Evolutionary conservation across 2,797 vertebrate genomes (phyloP), one percentile per base, ranked within the genome.

Genomic region (Cyclura pinguis): DNA sequence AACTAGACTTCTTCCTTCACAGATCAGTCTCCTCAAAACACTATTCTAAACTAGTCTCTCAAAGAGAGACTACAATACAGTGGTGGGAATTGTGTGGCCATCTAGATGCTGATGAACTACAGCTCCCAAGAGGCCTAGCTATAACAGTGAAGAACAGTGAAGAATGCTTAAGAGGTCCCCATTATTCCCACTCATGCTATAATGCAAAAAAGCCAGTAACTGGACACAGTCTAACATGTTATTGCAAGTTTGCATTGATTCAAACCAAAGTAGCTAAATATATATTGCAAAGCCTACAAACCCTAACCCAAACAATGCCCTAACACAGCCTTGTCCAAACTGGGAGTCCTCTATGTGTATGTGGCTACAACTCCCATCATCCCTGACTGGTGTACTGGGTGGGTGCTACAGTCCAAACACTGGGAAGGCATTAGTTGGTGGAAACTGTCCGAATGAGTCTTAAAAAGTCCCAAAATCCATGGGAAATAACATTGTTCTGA

Each of bases 211-310:
- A 83, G 38, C 13, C 20, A 16, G 16, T 29, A 6, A 35, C 32
- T 52, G 59, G 38, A 52, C 12, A 89, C 86, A 47, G 8, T 32
- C 0, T 57, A 27, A 92, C 73, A 62, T 62, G 92, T 88, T 93
- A 88, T 86, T 93, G 94, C 86, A 90, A 95, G 32, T 92, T 62
- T 83, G 76, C 93, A 92, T 89, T 72, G 77, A 82, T 9, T 89
- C 82, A 85, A 24, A 55, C 6, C 0, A 89, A 92, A 90, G 9
- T 86, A 76, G 27, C 6, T 5, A 47, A 87, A 89, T 57, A 87
- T 82, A 47, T 67, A 64, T 1, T 18, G 62, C 6, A 18, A 82
- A 6, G 55, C 20, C 22, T 14, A 50, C 38, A 83, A 69, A 27
- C 12, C 18, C 35, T 84, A 87, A 73, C 35, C 76, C 50, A 80